Evolutionary conservation across 2,888 invertebrate species (phyloP), one percentile per base, ranked within the genome.

Genomic region (Cheilosia vernalis): DNA sequence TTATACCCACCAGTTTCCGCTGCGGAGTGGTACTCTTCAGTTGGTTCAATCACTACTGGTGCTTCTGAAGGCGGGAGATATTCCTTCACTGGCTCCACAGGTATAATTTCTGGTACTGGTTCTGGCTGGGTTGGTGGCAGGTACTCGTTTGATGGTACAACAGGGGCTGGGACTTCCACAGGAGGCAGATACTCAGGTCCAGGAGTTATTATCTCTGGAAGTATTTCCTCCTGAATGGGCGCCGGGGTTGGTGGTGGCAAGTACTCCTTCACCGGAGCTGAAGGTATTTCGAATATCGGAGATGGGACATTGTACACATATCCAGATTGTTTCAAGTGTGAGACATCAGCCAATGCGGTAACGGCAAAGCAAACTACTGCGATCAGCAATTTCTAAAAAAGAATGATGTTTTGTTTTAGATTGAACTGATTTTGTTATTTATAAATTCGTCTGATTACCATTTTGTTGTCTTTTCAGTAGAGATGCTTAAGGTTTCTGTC

Each of bases 251-350:
- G 15, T 17, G 78, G 78, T 2, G 78, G 78, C 13, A 78, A 56
- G 5, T 78, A 69, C 49, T 78, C 78, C n/a, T 70, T 78, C 0
- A 61, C 55, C 30, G 78, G 78, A 15, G 61, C 44, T 7, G 69
- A n/a, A 40, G 78, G 78, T 2, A 70, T 13, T 19, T 78, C 78
- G 37, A 78, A 78, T 40, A 10, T 13, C n/a, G 78, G 61, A 0
- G 78, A 78, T 40, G 78, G 78, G 21, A 78, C 78, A 69, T 78
- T 70, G 53, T 78, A 78, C 19, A 70, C 63, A 42, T 78, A 78
- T 30, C 78, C 78, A 49, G 78, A 37, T 19, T 47, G 69, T 40
- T 63, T 70, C 4, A 78, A n/a, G 15, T 78, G 78, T 1, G 78
- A 78, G 47, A 78, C 78, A 10, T 78, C 78, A 44, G 69, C 78